Base-by-base conservation (phyloP, 2,797 vertebrate species). In the Galaxias olidus region DNA sequence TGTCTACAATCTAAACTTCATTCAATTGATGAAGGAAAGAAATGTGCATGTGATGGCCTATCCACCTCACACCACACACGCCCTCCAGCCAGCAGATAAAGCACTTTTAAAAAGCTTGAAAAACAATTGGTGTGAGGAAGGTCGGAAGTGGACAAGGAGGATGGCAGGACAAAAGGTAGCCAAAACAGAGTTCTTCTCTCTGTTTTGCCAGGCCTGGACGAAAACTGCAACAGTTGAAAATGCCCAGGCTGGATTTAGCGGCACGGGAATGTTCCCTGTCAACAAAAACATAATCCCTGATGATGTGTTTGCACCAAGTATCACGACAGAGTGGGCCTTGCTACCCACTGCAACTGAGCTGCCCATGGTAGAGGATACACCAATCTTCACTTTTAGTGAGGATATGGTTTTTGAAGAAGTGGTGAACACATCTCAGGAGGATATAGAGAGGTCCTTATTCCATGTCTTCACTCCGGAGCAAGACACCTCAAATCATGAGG, bases 191-290 rank as follows among this genome's bases (percentile, higher is more conserved):
- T 70, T 74, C 17, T 59, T 63, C 15, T n/a, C n/a, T 4, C 56
- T 63, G n/a, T 59, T 69, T 12, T 13, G 15, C 18, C 8, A 41
- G 47, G 64, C 52, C 7, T 67, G 70, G 64, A n/a, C 11, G 46
- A 54, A 69, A 47, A 30, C 58, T 19, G 48, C 48, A 3, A 66
- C 52, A 1, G 12, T 52, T 10, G 53, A 66, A 59, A 75, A 61
- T 12, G 57, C 62, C 8, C 50, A 61, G 48, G 62, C 61, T 45
- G 62, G 48, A 17, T 61, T 69, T 47, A 54, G 71, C 13, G 58
- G 42, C 13, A 61, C 61, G 47, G 71, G 66, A 12, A 56, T 74
- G 66, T 68, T 65, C n/a, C 61, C 56, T 66, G 55, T n/a, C n/a
- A n/a, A n/a, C n/a, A n/a, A n/a, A n/a, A n/a, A n/a, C n/a, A n/a